Percentiles rank a stretch among this genome's conserved stretches.
phyloP scores from a whole-genome alignment of 2,888 invertebrate genomes.

The Coelopa pilipes region DNA sequence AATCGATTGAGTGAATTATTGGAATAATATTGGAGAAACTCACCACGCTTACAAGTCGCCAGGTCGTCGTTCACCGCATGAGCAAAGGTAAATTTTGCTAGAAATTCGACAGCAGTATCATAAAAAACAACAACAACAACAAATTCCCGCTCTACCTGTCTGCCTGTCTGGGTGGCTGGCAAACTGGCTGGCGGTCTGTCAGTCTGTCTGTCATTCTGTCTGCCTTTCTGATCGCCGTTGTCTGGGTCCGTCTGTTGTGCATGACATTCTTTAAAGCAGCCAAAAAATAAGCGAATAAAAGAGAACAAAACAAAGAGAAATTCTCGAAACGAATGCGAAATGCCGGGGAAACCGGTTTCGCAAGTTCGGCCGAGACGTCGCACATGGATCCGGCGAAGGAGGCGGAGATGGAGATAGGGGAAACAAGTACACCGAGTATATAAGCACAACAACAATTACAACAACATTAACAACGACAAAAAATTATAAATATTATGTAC shows the following conservation, averaged over 20 bases:
- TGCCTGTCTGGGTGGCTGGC: slow-evolving; percentile 9
- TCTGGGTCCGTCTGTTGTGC: slow-evolving; percentile 10
- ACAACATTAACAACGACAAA: no score
- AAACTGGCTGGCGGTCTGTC: slow-evolving; percentile 17
- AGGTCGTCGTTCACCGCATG: no score
- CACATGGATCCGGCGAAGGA: slow-evolving; percentile 9
- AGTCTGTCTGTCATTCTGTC: not conserved
- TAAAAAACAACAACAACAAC: not conserved
- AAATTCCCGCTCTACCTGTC: slow-evolving; percentile 9
- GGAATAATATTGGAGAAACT: not conserved
- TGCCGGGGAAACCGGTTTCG: slow-evolving; percentile 33
- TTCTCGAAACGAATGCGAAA: slow-evolving; percentile 8
- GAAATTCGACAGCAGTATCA: not conserved
- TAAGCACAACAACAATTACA: no score
- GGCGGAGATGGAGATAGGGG: no score
- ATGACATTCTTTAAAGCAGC: slow-evolving; percentile 29
- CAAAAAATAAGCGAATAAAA: not conserved
- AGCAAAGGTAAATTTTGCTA: slow-evolving; percentile 13
- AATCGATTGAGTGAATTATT: not conserved
- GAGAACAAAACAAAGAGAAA: slow-evolving; percentile 16
- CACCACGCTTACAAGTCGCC: not conserved
- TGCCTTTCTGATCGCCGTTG: not conserved
- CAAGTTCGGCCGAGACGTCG: slow-evolving; percentile 9
- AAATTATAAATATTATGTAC: no score
- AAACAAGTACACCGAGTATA: no score